Evolutionary conservation across 2,888 invertebrate species (phyloP), one percentile per base, ranked within the genome.

Genomic region (Synanthedon vespiformis): DNA sequence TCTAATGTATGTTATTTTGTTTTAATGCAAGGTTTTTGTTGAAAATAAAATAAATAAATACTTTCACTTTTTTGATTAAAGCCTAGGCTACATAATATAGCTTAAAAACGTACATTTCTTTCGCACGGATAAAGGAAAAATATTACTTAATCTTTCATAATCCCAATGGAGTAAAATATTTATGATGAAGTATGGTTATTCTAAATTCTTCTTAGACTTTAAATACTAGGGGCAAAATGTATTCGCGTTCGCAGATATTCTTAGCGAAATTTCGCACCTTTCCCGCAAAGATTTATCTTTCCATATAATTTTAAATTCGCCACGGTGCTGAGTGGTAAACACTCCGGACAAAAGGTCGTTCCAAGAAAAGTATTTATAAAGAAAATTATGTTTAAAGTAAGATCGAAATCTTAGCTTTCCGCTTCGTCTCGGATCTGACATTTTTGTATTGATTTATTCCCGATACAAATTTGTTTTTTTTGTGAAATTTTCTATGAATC

Each of bases 361-460:
- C 56, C 48, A 49, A 56, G 59, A 58, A 63, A 68, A 68, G 63
- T 66, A 68, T 68, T 69, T 66, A 61, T 60, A 56, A 63, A 63
- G 62, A 66, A 69, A 69, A 68, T 68, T 68, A 67, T 68, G 64
- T 61, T 63, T 65, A 62, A 65, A 67, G 65, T 63, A 58, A 68
- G 67, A 68, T 68, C 59, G 60, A 60, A 66, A 68, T 67, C 68
- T 64, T 64, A 60, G 63, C 64, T 65, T 63, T 60, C 57, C 54
- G 52, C 52, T 56, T 54, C 52, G 58, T 55, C 12, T 12, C 55
- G 56, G 12, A 58, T 58, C 52, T 59, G 61, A 61, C 57, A 58
- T 65, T 65, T 64, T 67, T 64, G 61, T 61, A 65, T 67, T 63
- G 63, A 58, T 44, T n/a, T 44, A 44, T 44, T 44, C 44, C 44